Percentiles rank a stretch among this genome's conserved stretches.
Conservation (phyloP, 2,113 vertebrate genomes). For the Tenrec ecaudatus region DNA sequence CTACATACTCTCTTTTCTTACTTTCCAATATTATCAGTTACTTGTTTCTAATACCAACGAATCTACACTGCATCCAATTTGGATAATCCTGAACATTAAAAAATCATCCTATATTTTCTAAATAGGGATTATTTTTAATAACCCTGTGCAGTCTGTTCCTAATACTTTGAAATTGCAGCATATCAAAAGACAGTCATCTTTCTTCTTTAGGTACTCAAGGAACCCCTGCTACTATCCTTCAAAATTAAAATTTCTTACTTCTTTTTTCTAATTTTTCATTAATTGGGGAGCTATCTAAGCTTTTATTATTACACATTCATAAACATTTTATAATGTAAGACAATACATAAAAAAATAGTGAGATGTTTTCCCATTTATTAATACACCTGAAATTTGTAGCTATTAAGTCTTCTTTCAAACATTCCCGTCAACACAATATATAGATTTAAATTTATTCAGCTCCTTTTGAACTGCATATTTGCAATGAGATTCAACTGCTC, state of each 20-base stretch:
- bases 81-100: slow-evolving; percentile 26
- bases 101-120: background rate
- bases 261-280: background rate
- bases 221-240: background rate
- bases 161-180: slow-evolving; percentile 28
- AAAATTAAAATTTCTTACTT: background rate
- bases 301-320: slow-evolving; percentile 7
- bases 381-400: background rate
- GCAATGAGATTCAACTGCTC: background rate
- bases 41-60: background rate
- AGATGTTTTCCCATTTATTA: background rate
- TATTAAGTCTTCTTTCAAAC: background rate
- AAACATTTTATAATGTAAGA: background rate
- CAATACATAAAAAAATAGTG: background rate
- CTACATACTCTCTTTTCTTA: background rate
- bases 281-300: background rate
- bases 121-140: background rate
- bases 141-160: background rate
- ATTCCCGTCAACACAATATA: background rate
- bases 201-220: background rate
- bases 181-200: slow-evolving; percentile 2
- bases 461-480: background rate
- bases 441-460: background rate
- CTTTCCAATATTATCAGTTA: background rate
- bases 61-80: background rate